Evolutionary conservation across 2,113 vertebrate genomes (phyloP).

Genomic region (Siniperca chuatsi): DNA sequence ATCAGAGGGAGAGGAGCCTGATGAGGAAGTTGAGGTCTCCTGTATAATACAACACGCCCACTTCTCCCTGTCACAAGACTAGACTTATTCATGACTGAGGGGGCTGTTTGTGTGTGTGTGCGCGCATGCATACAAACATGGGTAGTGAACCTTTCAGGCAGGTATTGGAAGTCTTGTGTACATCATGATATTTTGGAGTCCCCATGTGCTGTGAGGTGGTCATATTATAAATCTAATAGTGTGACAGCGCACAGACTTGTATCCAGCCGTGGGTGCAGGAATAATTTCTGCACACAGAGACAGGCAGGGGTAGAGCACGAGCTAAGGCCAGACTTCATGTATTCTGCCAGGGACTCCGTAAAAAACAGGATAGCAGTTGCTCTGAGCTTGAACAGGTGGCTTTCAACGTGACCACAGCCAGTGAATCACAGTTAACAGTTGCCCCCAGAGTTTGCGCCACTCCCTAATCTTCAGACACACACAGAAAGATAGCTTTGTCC

Average conservation of each 20-base stretch:
- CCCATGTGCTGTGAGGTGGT: background rate
- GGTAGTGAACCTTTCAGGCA: constrained; percentile 21
- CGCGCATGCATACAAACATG: background rate
- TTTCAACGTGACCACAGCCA: constrained; percentile 59
- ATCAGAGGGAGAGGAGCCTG: constrained; percentile 18
- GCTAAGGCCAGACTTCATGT: background rate
- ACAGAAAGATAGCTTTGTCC: constrained; percentile 11
- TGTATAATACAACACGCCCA: constrained; percentile 45
- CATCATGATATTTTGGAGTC: background rate
- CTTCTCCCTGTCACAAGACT: constrained; percentile 70
- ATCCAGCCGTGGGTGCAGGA: background rate
- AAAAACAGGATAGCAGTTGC: constrained; percentile 68
- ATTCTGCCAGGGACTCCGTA: background rate
- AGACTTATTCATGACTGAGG: constrained; percentile 43
- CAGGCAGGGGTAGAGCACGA: background rate
- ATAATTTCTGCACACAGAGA: background rate
- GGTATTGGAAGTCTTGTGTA: constrained; percentile 17
- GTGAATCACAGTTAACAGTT: constrained; percentile 55
- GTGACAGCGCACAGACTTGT: background rate
- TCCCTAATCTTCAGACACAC: constrained; percentile 15
- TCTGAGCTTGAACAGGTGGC: constrained; percentile 72
- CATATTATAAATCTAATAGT: background rate
- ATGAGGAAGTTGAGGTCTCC: constrained; percentile 58
- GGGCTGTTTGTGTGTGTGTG: constrained; percentile 12
- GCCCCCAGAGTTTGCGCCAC: constrained; percentile 42